Evolutionary conservation across 2,888 invertebrate genomes (phyloP), one percentile per base, ranked within the genome.

Genomic region (Diploptera punctata): DNA sequence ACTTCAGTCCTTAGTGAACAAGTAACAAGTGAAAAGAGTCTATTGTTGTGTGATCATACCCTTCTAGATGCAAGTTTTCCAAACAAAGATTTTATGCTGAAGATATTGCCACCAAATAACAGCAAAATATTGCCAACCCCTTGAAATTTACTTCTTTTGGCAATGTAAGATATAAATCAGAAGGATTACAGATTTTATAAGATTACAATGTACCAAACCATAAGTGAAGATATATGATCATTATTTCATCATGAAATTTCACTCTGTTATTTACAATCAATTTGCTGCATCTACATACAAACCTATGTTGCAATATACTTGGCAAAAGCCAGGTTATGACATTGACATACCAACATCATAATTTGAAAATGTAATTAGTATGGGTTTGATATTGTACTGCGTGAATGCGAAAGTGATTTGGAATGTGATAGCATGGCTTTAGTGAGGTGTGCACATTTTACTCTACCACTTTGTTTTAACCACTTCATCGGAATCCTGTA

Each of bases 71-170:
- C n/a, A n/a, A n/a, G n/a, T n/a, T n/a, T n/a, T n/a, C n/a, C n/a
- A n/a, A n/a, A n/a, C n/a, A n/a, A n/a, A n/a, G n/a, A n/a, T n/a
- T n/a, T n/a, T n/a, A 31, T 29, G n/a, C 62, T 31, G 16, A 33
- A 29, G 10, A 33, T 31, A 18, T 62, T 3, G 3, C 33, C 33
- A 33, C 18, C 3, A 2, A 31, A 33, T 16, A 33, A 13, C 62
- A 62, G 2, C 38, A 33, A 62, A 62, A 62, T 62, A 33, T 31
- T 62, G 62, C 3, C 62, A 62, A 62, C 33, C 31, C 18, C 31
- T 62, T 62, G 62, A 62, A 16, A 33, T 62, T 21, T 62, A 33
- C 62, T 33, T 62, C 62, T 60, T 60, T 60, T 16, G 60, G 60
- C 1, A 60, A 60, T 60, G 24, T 60, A 60, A 1, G 60, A 4